Conservation (phyloP, 1,140 invertebrate genomes). For the Solen grandis region DNA sequence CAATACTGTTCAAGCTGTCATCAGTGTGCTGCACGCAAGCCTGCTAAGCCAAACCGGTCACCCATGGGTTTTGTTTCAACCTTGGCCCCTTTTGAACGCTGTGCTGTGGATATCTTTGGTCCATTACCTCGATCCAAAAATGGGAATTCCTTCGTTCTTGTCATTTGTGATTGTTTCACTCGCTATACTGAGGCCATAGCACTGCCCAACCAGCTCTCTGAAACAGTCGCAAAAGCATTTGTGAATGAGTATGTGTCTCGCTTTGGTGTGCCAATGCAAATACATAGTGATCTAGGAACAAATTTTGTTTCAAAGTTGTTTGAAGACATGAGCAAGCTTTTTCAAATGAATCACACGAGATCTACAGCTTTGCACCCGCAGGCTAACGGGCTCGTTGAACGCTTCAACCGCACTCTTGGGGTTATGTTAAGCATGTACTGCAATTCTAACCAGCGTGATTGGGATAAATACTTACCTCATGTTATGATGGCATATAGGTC, state of each 20-base stretch:
- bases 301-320: conserved; percentile 55
- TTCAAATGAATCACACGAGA: conserved; percentile 58
- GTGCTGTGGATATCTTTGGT: conserved; percentile 74
- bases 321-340: conserved; percentile 43
- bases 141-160: conserved; percentile 66
- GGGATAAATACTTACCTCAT: conserved; percentile 59
- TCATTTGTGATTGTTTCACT: conserved; percentile 70
- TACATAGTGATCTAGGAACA: conserved; percentile 59
- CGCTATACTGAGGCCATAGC: conserved; percentile 68
- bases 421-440: conserved; percentile 33
- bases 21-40: conserved; percentile 36
- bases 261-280: conserved; percentile 54
- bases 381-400: conserved; percentile 71
- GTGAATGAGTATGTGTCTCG: conserved; percentile 54
- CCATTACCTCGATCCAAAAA: conserved; percentile 66
- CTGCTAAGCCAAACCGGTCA: not conserved
- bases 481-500: conserved; percentile 64
- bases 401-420: conserved; percentile 58
- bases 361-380: conserved; percentile 69
- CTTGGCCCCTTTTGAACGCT: conserved; percentile 61
- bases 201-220: conserved; percentile 61
- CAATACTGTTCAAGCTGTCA: too few relatives aligned
- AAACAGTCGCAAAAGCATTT: conserved; percentile 40
- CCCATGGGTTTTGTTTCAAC: conserved; percentile 20
- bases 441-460: conserved; percentile 47